phyloP scores from a whole-genome alignment of 2,797 vertebrate genomes.

The Dromococcyx pavoninus region DNA sequence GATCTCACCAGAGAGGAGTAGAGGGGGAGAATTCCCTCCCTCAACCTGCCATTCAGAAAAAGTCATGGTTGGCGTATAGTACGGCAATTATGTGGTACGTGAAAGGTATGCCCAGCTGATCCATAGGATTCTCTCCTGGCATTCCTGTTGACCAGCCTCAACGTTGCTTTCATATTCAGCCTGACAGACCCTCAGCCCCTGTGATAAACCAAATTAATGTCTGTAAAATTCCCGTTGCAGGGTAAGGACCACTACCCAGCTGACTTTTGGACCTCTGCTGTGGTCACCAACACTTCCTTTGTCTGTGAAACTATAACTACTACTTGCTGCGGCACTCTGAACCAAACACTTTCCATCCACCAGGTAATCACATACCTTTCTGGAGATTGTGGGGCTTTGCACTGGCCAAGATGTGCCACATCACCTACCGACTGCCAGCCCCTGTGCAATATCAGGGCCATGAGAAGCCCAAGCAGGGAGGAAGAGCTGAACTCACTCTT shows the following conservation, averaged over 20 bases:
- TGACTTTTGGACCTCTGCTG: neutral
- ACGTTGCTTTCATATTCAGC: neutral
- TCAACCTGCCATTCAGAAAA: neutral
- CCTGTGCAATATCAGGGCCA: slow-evolving; percentile 18
- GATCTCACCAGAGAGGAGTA: too few relatives aligned
- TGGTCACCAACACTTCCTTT: neutral
- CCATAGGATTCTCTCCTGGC: neutral
- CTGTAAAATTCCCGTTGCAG: neutral
- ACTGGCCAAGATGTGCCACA: neutral
- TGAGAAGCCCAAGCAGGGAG: slow-evolving; percentile 35
- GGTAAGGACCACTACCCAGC: neutral
- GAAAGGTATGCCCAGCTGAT: neutral
- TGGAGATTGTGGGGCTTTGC: neutral
- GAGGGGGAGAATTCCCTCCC: too few relatives aligned
- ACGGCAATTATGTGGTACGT: neutral
- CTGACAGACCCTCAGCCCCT: neutral
- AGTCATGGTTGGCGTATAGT: neutral
- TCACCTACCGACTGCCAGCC: neutral
- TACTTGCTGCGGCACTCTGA: neutral
- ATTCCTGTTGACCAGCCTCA: neutral
- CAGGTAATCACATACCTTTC: neutral
- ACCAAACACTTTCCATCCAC: neutral
- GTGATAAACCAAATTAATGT: neutral
- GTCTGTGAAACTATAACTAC: neutral
- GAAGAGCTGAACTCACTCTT: slow-evolving; percentile 40